These are phyloP conservation scores for Salvelinus sp. DNA, from an alignment of 2,113 vertebrate genomes.

Conservation along the genomic window DNA sequence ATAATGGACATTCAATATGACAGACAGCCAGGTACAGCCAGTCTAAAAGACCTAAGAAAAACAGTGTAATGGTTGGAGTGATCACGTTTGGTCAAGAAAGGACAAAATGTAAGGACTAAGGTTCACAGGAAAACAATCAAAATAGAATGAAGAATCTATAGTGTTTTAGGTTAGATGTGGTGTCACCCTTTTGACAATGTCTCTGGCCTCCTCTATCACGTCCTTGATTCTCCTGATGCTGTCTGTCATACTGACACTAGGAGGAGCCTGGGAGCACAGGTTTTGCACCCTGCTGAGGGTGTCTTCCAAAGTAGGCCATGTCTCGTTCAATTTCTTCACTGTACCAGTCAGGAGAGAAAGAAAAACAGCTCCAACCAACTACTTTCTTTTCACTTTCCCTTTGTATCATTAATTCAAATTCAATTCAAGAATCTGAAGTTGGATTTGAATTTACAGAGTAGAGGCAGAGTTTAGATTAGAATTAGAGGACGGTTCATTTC, in stretches of 20 bases:
- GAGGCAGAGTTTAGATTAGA: neutral
- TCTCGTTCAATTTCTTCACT: slow-evolving; percentile 78
- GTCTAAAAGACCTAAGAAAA: neutral
- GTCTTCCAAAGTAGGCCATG: slow-evolving; percentile 65
- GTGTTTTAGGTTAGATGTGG: neutral
- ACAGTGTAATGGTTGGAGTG: neutral
- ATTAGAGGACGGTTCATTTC: neutral
- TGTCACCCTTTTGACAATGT: slow-evolving; percentile 80
- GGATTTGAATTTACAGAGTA: neutral
- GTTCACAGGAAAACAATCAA: no score
- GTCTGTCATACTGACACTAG: slow-evolving; percentile 80
- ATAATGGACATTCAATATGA: neutral
- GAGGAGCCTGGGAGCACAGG: slow-evolving; percentile 69
- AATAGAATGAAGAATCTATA: no score
- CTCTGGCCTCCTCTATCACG: slow-evolving; percentile 83
- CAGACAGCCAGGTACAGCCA: neutral
- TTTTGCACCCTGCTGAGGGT: slow-evolving; percentile 66
- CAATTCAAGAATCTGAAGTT: neutral
- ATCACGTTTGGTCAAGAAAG: neutral
- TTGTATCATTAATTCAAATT: no score
- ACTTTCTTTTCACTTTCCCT: no score
- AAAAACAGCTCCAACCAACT: neutral
- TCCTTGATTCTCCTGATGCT: slow-evolving; percentile 82
- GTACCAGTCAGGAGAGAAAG: slow-evolving; percentile 32
- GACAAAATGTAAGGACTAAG: neutral